Evolutionary conservation across 2,113 vertebrate genomes (phyloP).

Genomic region (Formicarius rufipectus): DNA sequence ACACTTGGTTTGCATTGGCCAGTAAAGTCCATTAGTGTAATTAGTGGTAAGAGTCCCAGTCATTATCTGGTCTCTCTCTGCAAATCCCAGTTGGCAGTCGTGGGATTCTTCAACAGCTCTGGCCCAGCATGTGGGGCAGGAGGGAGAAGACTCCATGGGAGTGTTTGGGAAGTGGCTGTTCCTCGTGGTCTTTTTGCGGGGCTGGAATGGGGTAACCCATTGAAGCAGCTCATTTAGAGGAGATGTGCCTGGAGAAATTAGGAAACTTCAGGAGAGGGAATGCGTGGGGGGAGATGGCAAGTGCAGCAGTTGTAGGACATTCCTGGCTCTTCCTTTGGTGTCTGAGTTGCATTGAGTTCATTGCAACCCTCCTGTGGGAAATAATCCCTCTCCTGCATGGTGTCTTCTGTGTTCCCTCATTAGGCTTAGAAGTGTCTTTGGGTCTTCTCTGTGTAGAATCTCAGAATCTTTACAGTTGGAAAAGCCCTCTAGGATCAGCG

Average conservation of each 20-base stretch:
- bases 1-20: neutral
- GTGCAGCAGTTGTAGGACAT: neutral
- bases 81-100: conserved; percentile 27
- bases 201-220: neutral
- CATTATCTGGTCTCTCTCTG: conserved; percentile 23
- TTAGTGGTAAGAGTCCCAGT: conserved; percentile 18
- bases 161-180: neutral
- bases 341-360: neutral
- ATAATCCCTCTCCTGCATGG: neutral
- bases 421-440: neutral
- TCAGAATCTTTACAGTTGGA: neutral
- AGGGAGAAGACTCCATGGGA: neutral
- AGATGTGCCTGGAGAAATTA: neutral
- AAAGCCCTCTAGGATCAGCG: neutral
- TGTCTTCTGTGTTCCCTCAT: neutral
- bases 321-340: neutral
- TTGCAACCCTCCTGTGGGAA: neutral
- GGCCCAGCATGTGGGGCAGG: neutral
- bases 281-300: neutral
- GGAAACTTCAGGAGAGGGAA: neutral
- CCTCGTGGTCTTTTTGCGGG: neutral
- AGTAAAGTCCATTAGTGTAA: conserved; percentile 42
- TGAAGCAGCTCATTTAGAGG: neutral
- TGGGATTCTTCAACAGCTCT: neutral
- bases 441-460: neutral